Evolutionary conservation across 2,888 invertebrate species (phyloP), one percentile per base, ranked within the genome.

Genomic region (Hybos culiciformis): DNA sequence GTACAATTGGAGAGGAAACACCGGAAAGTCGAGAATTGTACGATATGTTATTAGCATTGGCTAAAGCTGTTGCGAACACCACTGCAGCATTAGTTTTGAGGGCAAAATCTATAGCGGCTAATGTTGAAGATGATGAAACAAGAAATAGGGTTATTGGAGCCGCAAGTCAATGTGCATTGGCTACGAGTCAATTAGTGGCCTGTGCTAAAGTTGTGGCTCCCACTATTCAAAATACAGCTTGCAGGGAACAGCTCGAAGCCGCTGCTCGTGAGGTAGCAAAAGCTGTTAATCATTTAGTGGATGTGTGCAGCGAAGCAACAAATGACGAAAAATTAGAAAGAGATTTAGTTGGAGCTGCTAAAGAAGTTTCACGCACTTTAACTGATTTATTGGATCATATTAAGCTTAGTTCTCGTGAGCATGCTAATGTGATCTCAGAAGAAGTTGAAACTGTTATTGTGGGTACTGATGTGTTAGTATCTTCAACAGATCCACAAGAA

Each of bases 21-120:
- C 78, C 80, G 12, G 78, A 83, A 50, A 83, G 80, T 62, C 79
- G 83, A 53, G 88, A 88, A 54, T 73, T 86, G 1, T 82, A 81
- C 69, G 97, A 98, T 54, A 84, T 91, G 69, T 75, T 98, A 0
- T 71, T 98, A 19, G 85, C 88, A 0, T 71, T 96, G 51, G 97
- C 97, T 6, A 97, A 97, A 68, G 90, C 88, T 0, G 97, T 98
- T 23, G 98, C 98, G 33, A 98, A 96, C 62, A 91, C 94, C 3
- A 96, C 98, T 0, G 97, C 98, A 0, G 88, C 91, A 2, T 69
- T 98, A 41, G 97, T 99, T 3, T 73, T 97, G 42, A 88, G 91
- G 60, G 96, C 97, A 0, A 96, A 97, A 71, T 87, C 88, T 56
- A 93, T 97, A 49, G 94, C 97, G 0, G 86, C 88, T 1, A 86